Conservation (phyloP, 2,888 invertebrate species). For the Chymomyza amoena region DNA sequence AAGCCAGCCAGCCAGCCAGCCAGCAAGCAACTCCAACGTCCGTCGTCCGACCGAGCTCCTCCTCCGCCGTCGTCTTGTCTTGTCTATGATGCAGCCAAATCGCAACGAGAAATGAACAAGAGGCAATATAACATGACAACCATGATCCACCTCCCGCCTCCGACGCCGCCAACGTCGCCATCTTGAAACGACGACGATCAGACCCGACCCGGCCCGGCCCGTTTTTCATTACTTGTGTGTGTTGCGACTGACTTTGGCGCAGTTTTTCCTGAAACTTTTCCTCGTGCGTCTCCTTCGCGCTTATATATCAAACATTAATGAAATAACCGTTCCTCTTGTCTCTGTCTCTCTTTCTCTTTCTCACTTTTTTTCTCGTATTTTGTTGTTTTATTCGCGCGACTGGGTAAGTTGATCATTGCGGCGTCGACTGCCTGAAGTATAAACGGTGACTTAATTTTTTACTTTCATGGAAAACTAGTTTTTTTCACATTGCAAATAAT, state of each 20-base stretch:
- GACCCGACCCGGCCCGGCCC: not conserved
- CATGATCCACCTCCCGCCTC: conserved; percentile 43
- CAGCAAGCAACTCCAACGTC: not conserved
- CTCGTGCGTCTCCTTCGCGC: conserved; percentile 13
- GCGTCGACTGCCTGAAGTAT: conserved; percentile 15
- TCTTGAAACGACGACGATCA: conserved; percentile 41
- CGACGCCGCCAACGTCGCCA: conserved; percentile 30
- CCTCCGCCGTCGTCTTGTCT: not conserved
- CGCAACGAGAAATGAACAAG: not conserved
- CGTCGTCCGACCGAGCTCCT: no score
- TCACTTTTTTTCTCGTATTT: not conserved
- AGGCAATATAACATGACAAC: conserved; percentile 12
- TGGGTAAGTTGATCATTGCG: conserved; percentile 43
- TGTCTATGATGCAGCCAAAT: not conserved
- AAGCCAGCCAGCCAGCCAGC: conserved; percentile 28
- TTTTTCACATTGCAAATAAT: conserved; percentile 42
- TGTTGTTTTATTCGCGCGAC: not conserved
- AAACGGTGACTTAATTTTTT: conserved; percentile 63
- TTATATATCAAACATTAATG: not conserved
- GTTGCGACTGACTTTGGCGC: conserved; percentile 7
- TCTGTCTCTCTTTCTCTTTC: not conserved
- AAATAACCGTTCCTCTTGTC: not conserved
- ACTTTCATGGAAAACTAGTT: conserved; percentile 61
- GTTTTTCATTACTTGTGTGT: not conserved
- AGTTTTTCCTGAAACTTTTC: conserved; percentile 69